Evolutionary conservation across 2,888 invertebrate species (phyloP), one percentile per base, ranked within the genome.

Genomic region (Lepidonotus clava): DNA sequence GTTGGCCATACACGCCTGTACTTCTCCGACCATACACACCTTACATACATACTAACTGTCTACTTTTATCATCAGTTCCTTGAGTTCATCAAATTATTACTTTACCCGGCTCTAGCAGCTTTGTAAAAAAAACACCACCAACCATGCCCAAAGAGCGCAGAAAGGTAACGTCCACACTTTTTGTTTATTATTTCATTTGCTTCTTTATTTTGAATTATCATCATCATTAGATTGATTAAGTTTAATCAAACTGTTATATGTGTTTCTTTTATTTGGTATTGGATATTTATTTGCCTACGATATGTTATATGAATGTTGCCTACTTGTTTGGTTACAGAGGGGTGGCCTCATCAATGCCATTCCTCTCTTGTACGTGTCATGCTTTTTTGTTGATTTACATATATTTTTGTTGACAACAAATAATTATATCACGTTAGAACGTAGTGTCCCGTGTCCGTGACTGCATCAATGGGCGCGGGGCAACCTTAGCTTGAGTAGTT

Each of bases 11-110:
- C 76, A 28, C 76, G 36, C 38, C 76, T 76, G 34, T 24, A 8
- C 11, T 24, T 6, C 6, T 24, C 66, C 66, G n/a, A 66, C 66
- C 11, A 71, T 51, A 51, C 28, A 71, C 80, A 41, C 41, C 41
- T 21, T 24, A 41, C 51, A 80, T 80, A 80, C 80, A 46, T 80
- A 80, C 80, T 80, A 80, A 80, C 80, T 80, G 80, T 80, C 80
- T 80, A 46, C 41, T 80, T 80, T 80, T 80, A 41, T 24, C 80
- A 80, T 80, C 80, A 80, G 80, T 80, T 80, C 80, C 46, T 80
- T 80, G 80, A 80, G 80, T 80, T 80, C 80, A 11, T 80, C 80
- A 80, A n/a, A 80, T 80, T 80, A 80, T 80, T 80, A 71, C 46
- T 80, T 11, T 80, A 80, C 80, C 80, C 80, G 46, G 80, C 80